Percentiles rank a stretch among this genome's conserved stretches.
These are phyloP conservation scores for Eurytoma californica DNA, from an alignment of 2,888 invertebrate genomes.

Conservation along the genomic window DNA sequence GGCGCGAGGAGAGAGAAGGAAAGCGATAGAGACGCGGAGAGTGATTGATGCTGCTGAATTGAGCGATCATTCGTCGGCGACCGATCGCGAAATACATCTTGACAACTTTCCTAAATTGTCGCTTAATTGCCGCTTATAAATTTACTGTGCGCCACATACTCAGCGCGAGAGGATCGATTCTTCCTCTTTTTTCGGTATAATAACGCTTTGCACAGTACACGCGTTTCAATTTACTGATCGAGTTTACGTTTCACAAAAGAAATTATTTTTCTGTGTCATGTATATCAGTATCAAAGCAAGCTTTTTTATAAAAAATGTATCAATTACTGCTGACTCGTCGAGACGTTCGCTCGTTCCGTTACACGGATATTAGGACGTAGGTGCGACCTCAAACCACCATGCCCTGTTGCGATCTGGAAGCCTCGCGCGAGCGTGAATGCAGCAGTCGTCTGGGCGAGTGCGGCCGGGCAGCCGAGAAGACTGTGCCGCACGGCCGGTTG, in stretches of 20 bases:
- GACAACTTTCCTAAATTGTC: conserved; percentile 37
- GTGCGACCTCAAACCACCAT: too few species aligned
- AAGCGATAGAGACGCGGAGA: conserved; percentile 58
- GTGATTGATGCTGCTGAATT: conserved; percentile 72
- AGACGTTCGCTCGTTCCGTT: too few species aligned
- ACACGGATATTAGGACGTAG: too few species aligned
- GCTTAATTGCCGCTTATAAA: conserved; percentile 26
- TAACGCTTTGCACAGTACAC: too few species aligned
- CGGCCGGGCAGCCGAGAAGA: conserved; percentile 63
- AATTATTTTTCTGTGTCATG: too few species aligned
- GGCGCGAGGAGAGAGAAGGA: conserved; percentile 30
- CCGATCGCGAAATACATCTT: neutral
- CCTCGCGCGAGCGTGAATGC: conserved; percentile 68
- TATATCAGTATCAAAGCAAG: too few species aligned
- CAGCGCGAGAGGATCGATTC: neutral
- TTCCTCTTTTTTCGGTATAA: neutral
- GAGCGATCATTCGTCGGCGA: conserved; percentile 68
- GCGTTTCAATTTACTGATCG: too few species aligned
- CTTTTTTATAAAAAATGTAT: too few species aligned
- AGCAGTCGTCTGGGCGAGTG: conserved; percentile 68
- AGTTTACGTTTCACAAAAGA: too few species aligned
- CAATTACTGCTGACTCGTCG: too few species aligned
- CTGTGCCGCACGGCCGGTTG: conserved; percentile 61
- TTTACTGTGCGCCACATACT: neutral
- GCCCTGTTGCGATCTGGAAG: too few species aligned